Percentiles rank a stretch among this genome's conserved stretches.
phyloP scores from a whole-genome alignment of 2,888 invertebrate species.

The Drosophila kanekoi region DNA sequence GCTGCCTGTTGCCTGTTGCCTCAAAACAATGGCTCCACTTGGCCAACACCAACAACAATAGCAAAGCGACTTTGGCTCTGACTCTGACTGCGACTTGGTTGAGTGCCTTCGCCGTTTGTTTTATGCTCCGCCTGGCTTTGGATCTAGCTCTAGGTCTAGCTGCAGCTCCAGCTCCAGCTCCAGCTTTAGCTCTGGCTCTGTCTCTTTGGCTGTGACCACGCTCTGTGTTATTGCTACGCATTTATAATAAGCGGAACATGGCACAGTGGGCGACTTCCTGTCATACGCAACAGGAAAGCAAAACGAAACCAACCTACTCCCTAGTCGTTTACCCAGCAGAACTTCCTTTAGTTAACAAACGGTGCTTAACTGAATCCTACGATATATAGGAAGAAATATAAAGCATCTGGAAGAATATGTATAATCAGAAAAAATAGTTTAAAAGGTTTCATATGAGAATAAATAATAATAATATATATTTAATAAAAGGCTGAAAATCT shows the following conservation, averaged over 20 bases:
- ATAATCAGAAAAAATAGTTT: no score
- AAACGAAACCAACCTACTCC: background rate
- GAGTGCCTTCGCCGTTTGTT: slow-evolving; percentile 76
- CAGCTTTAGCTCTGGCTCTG: slow-evolving; percentile 25
- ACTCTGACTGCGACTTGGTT: slow-evolving; percentile 68
- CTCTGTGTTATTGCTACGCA: slow-evolving; percentile 66
- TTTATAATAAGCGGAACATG: slow-evolving; percentile 73
- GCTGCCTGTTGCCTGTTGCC: slow-evolving; percentile 46
- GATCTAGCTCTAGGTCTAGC: slow-evolving; percentile 38
- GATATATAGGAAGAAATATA: no score
- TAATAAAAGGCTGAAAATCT: no score
- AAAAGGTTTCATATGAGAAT: no score
- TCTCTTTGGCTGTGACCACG: slow-evolving; percentile 54
- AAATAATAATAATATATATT: no score
- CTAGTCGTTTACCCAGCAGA: slow-evolving; percentile 2
- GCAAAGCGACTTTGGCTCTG: slow-evolving; percentile 16
- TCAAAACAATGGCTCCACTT: slow-evolving; percentile 62
- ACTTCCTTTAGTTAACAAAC: slow-evolving; percentile 6
- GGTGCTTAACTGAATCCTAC: no score
- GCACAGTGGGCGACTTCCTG: slow-evolving; percentile 68
- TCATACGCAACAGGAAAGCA: slow-evolving; percentile 18
- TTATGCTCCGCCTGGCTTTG: slow-evolving; percentile 72
- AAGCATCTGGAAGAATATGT: no score
- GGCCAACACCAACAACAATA: slow-evolving; percentile 40
- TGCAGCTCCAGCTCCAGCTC: slow-evolving; percentile 9